Percentiles rank a stretch among this genome's conserved stretches.
phyloP scores from a whole-genome alignment of 2,113 vertebrate genomes.

The Cervus canadensis region DNA sequence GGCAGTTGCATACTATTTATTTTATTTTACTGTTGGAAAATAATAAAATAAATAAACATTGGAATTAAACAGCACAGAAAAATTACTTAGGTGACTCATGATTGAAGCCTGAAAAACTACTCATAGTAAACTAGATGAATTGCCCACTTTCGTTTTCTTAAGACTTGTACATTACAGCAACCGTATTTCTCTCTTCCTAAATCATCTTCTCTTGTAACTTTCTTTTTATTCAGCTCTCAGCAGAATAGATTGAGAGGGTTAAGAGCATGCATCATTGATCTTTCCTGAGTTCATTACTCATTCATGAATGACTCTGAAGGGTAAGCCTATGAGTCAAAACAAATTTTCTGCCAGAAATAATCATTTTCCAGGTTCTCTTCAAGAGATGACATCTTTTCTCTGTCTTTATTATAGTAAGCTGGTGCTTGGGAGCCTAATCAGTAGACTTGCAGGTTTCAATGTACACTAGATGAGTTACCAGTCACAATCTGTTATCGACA shows the following conservation, averaged over 20 bases:
- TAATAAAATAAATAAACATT: conserved; percentile 62
- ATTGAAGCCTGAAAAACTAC: conserved; percentile 62
- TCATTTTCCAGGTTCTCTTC: conserved; percentile 67
- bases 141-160: conserved; percentile 60
- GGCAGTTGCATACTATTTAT: conserved; percentile 33
- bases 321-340: conserved; percentile 72
- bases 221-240: background rate
- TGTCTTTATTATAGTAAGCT: conserved; percentile 68
- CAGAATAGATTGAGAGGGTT: conserved; percentile 64
- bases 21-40: conserved; percentile 60
- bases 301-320: conserved; percentile 65
- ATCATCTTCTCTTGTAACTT: background rate
- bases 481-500: conserved; percentile 71
- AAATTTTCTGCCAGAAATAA: conserved; percentile 73
- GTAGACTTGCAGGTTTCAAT: conserved; percentile 70
- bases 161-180: conserved; percentile 50
- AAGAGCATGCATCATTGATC: conserved; percentile 64
- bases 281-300: conserved; percentile 69
- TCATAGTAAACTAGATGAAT: conserved; percentile 69
- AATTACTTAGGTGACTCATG: conserved; percentile 58
- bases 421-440: conserved; percentile 70
- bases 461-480: conserved; percentile 74
- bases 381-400: conserved; percentile 70
- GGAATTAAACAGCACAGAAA: conserved; percentile 53
- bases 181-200: conserved; percentile 42